Base-by-base conservation (phyloP, 2,113 vertebrate genomes). In the Odocoileus virginianus region DNA sequence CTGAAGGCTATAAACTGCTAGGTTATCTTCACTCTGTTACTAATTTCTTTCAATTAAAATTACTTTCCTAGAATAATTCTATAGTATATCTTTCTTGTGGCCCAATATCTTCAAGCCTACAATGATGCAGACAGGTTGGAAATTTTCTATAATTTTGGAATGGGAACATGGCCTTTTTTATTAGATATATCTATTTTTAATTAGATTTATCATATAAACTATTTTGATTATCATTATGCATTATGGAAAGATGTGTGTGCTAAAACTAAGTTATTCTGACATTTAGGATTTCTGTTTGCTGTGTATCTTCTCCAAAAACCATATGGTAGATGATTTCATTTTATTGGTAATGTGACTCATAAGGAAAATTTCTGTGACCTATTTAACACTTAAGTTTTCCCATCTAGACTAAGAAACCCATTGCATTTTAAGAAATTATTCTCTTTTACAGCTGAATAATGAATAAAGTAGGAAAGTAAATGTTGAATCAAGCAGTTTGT, bases 271-370 rank as follows among this genome's bases (percentile, higher is more conserved):
- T 85, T 96, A 71, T 9, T 83, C 33, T 97, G 97, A 96, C 91
- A 95, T 97, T 61, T 94, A 74, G 54, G 43, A 82, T 55, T 95
- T 94, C 82, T 74, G 36, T 50, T 91, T 96, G 47, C 23, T 91
- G 54, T 74, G 23, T 95, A 93, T 89, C 40, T 97, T 96, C 61
- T 93, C 58, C 30, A 87, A 79, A 93, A 97, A 92, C 3, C 55
- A 91, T 97, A 95, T 36, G 94, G 23, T 92, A 82, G 33, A 23
- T 94, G 64, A 96, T 95, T 92, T 94, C 17, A 97, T 98, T 98
- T 95, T 96, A 90, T 2, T 0, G 1, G 84, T 92, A 96, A 54
- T 92, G 55, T 36, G 52, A 94, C 93, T 87, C 94, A 74, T 93
- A 82, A 82, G 92, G 64, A 96, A 95, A 96, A 97, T 94, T 96